Percentiles rank a stretch among this genome's conserved stretches.
Evolutionary conservation across 2,113 vertebrate genomes (phyloP).

Genomic region (Microcebus griseorufus): DNA sequence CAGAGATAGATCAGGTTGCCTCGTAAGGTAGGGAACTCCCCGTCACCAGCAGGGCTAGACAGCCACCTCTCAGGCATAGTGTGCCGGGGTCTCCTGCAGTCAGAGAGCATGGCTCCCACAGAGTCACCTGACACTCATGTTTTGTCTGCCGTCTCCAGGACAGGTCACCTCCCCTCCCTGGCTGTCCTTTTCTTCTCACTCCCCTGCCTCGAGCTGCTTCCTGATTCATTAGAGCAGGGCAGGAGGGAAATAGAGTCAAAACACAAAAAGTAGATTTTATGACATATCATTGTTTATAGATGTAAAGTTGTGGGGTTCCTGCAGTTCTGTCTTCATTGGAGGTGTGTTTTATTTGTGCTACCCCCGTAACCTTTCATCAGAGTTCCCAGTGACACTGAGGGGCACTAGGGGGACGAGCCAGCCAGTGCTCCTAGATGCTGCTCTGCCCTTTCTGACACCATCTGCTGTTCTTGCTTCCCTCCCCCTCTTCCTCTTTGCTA

Average conservation of each 20-base stretch:
- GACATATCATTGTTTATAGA: background rate
- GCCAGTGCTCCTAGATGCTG: no score
- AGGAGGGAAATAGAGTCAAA: background rate
- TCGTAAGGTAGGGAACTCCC: background rate
- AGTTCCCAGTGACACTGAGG: background rate
- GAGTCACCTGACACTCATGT: background rate
- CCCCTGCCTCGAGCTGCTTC: background rate
- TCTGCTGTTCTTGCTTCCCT: background rate
- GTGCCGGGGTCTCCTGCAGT: background rate
- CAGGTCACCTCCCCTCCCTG: background rate
- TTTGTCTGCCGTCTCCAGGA: background rate
- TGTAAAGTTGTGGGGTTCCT: no score
- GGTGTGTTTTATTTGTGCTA: background rate
- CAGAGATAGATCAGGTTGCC: background rate
- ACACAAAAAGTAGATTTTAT: background rate
- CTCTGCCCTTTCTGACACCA: background rate
- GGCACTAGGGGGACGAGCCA: rapidly evolving
- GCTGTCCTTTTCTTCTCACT: background rate
- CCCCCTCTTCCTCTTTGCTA: background rate
- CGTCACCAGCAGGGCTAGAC: rapidly evolving
- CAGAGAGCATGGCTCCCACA: background rate
- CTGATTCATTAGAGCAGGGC: background rate
- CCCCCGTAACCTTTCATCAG: background rate
- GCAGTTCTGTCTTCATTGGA: background rate
- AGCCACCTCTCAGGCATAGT: background rate